Conservation (phyloP, 2,888 invertebrate genomes). For the Cartodere bifasciata region DNA sequence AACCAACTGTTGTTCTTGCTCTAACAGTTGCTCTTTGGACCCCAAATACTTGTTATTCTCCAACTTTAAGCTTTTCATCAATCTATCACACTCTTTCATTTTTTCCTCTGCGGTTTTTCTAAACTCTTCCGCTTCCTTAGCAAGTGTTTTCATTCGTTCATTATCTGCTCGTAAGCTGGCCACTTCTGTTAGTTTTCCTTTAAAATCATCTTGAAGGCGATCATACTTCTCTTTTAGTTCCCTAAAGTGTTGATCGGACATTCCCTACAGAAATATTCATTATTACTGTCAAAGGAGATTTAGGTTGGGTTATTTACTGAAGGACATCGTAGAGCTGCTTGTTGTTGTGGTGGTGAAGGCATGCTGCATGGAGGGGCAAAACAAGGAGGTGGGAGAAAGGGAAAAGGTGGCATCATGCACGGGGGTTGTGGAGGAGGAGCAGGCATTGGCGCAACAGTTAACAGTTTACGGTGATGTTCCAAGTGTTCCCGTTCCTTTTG, state of each 20-base stretch:
- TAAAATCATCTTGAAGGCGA: slow-evolving; percentile 53
- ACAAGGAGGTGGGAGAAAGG: slow-evolving; percentile 18
- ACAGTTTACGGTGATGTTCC: slow-evolving; percentile 33
- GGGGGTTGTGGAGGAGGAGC: slow-evolving; percentile 15
- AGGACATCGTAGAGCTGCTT: too few species aligned
- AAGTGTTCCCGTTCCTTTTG: slow-evolving; percentile 40
- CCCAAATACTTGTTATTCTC: slow-evolving; percentile 27
- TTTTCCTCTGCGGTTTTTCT: slow-evolving; percentile 47
- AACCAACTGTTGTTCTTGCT: slow-evolving; percentile 42
- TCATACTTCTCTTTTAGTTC: slow-evolving; percentile 48
- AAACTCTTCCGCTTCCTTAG: slow-evolving; percentile 32
- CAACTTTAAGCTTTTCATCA: slow-evolving; percentile 32
- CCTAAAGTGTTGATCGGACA: slow-evolving; percentile 43
- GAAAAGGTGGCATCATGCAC: slow-evolving; percentile 5
- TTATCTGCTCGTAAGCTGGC: slow-evolving; percentile 39
- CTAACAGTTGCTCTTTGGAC: slow-evolving; percentile 44
- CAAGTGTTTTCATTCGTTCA: slow-evolving; percentile 36
- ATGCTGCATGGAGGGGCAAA: slow-evolving; percentile 3
- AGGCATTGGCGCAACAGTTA: slow-evolving; percentile 21
- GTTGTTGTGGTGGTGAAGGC: too few species aligned
- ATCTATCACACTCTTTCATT: slow-evolving; percentile 44
- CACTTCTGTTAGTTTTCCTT: slow-evolving; percentile 55
- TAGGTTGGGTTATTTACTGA: too few species aligned
- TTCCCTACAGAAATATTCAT: slow-evolving; percentile 28
- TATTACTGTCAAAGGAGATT: too few species aligned